Base-by-base conservation (phyloP, 2,888 invertebrate species). In the Eugnorisma glareosa region DNA sequence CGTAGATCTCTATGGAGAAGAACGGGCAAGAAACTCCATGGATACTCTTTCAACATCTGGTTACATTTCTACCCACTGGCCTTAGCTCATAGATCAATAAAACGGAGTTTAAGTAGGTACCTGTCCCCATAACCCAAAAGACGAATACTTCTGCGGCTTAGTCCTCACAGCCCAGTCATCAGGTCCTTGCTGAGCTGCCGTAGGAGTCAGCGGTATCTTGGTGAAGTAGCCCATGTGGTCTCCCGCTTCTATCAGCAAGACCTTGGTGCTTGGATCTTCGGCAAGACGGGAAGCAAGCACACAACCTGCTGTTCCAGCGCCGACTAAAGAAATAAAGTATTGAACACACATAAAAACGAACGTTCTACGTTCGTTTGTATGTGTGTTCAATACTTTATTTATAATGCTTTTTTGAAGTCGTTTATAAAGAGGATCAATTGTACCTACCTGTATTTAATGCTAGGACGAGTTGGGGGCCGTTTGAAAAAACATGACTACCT, bases 281-380 rank as follows among this genome's bases (percentile, higher is more conserved):
- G 97, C 97, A 28, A 98, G 96, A 3, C 97, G 95, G 0, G 98
- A 96, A 0, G 98, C 98, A 13, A 98, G 92, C 0, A 98, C 98
- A 86, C 98, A 98, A 15, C 98, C 98, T 1, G 98, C 97, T 45
- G 98, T 98, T 0, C 98, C 98, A 4, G 97, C 98, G 1, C 98
- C 98, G 71, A 98, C 98, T 98, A 67, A 13, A 75, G 5, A 24
- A 11, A 66, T 15, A n/a, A n/a, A 45, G 18, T 35, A 48, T 43
- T 10, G 8, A 5, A 28, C 10, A n/a, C 35, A 15, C n/a, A n/a
- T 54, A 5, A 6, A 15, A 57, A 54, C n/a, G n/a, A 54, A 28
- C 1, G 54, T n/a, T n/a, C n/a, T n/a, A n/a, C n/a, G n/a, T n/a
- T n/a, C n/a, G n/a, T n/a, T n/a, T n/a, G n/a, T n/a, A n/a, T n/a